Conservation (phyloP, 2,797 vertebrate genomes). For the Sebastes glaucus region DNA sequence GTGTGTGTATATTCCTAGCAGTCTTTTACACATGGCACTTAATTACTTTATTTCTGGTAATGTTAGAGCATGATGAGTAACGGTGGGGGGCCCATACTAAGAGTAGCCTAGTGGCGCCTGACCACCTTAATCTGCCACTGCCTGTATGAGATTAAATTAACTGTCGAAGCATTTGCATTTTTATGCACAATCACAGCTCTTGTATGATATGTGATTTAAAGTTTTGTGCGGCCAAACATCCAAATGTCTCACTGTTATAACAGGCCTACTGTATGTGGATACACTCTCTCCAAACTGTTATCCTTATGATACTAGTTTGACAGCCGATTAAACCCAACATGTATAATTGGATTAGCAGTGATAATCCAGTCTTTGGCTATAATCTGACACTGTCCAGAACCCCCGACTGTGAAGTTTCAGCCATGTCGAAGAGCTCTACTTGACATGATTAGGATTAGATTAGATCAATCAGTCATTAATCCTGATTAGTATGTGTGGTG, state of each 20-base stretch:
- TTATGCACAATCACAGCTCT: neutral
- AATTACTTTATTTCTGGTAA: no score
- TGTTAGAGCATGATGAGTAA: no score
- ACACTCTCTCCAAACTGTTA: constrained; percentile 29
- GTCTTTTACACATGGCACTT: no score
- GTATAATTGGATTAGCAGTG: constrained; percentile 69
- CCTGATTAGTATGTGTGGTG: constrained; percentile 39
- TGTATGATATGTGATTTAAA: neutral
- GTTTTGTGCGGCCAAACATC: neutral
- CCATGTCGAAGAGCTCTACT: constrained; percentile 30
- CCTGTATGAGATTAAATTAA: neutral
- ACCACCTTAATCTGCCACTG: no score
- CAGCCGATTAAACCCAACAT: constrained; percentile 39
- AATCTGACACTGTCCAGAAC: constrained; percentile 61
- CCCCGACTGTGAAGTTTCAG: constrained; percentile 30
- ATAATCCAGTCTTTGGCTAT: constrained; percentile 65
- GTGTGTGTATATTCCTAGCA: no score
- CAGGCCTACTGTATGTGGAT: neutral
- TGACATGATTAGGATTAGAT: constrained; percentile 65
- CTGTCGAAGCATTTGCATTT: neutral
- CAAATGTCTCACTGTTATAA: neutral
- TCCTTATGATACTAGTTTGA: constrained; percentile 24
- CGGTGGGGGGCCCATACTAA: no score
- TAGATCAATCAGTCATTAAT: constrained; percentile 55
- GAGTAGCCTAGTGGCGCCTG: no score